Base-by-base conservation (phyloP, 2,797 vertebrate genomes). In the Erpetoichthys calabaricus region DNA sequence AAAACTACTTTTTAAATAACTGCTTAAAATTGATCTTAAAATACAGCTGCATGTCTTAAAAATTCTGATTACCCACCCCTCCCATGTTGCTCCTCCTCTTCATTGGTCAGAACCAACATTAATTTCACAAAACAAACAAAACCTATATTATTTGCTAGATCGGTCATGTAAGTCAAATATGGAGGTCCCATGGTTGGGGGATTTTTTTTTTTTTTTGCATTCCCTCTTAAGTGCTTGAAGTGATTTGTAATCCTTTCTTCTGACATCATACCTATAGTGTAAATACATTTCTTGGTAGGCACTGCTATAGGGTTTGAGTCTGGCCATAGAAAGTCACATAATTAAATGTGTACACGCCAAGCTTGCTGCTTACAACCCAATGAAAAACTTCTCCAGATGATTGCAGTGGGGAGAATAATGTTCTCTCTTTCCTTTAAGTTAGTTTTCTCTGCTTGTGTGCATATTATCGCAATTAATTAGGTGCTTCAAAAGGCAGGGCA, bases 11-110 rank as follows among this genome's bases (percentile, higher is more conserved):
- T 70, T 25, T 25, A 25, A 25, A 25, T 25, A 25, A 25, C 25
- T 25, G 25, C 25, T 25, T 25, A 25, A 25, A 25, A 25, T 25
- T 25, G 25, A 25, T 25, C 25, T 25, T 25, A 25, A 25, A 25
- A 64, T 59, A 64, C 60, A 45, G 56, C 57, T 54, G 57, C 52
- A 55, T 63, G 42, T 49, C 9, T 44, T 60, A 53, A 25, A 25
- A 45, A 42, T 45, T 57, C 51, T n/a, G 56, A 8, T 51, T 56
- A 75, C 25, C 25, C 70, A 68, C 71, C 60, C 63, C 57, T 69
- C 80, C 54, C 5, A 51, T 7, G 75, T 68, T n/a, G 60, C 45
- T 67, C 64, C 60, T 57, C 68, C 59, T 25, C 63, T 53, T 65
- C 63, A 53, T 55, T 49, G 63, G 59, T 62, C 63, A 67, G 64